Evolutionary conservation across 2,113 vertebrate genomes (phyloP).

Genomic region (Typhlomys cinereus): DNA sequence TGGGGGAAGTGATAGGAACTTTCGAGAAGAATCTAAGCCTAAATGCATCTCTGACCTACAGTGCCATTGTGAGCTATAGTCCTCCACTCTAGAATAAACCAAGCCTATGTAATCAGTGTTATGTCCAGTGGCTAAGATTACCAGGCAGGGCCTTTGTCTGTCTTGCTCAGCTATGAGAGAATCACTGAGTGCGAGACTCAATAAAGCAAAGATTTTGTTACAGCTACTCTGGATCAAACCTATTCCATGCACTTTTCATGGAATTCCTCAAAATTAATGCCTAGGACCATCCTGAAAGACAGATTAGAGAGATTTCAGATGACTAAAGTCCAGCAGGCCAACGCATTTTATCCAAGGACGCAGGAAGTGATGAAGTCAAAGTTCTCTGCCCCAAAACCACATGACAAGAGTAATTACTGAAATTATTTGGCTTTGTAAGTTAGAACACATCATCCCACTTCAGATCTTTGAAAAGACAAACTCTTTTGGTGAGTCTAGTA

Average conservation of each 20-base stretch:
- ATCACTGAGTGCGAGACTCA: neutral
- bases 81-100: neutral
- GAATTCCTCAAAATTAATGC: neutral
- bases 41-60: neutral
- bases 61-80: neutral
- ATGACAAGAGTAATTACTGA: neutral
- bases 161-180: neutral
- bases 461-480: neutral
- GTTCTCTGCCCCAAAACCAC: neutral
- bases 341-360: neutral
- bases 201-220: neutral
- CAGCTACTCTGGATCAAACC: neutral
- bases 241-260: neutral
- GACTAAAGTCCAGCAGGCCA: neutral
- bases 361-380: neutral
- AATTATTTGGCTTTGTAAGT: neutral
- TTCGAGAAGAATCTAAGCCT: slow-evolving; percentile 4
- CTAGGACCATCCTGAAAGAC: neutral
- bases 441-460: neutral
- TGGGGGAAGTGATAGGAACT: neutral
- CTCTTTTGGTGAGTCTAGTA: neutral
- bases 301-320: neutral
- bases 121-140: neutral
- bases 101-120: neutral
- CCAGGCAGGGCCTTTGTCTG: neutral